Percentiles rank a stretch among this genome's conserved stretches.
phyloP scores from a whole-genome alignment of 2,888 invertebrate species.

The Chirona hameri region DNA sequence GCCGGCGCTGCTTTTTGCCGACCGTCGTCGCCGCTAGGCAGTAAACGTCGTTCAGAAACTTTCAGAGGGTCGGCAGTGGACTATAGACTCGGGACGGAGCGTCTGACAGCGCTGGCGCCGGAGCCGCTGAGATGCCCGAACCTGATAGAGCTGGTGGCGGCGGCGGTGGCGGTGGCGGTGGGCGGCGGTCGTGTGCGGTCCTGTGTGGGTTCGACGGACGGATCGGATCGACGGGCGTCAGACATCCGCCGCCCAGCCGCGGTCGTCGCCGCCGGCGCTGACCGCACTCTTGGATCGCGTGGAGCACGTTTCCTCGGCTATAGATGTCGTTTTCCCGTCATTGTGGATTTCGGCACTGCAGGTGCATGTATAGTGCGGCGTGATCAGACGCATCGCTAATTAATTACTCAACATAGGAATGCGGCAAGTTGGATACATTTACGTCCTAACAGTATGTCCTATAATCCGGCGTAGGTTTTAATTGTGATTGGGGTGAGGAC shows the following conservation, averaged over 20 bases:
- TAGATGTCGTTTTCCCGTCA: no score
- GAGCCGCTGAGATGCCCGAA: neutral
- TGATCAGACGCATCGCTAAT: no score
- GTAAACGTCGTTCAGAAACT: neutral
- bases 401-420: no score
- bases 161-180: neutral
- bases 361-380: no score
- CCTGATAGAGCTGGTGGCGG: neutral
- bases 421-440: no score
- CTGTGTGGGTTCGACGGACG: neutral
- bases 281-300: no score
- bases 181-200: neutral
- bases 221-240: neutral
- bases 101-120: neutral
- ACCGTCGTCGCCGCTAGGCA: neutral
- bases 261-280: neutral
- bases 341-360: no score
- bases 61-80: slow-evolving; percentile 4
- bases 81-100: no score
- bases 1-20: neutral
- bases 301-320: no score
- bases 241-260: neutral
- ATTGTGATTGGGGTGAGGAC: no score
- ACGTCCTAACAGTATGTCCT: no score
- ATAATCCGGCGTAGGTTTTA: no score